phyloP scores from a whole-genome alignment of 35 echinoderm and acorn worm species.

The Ophioderma brevispina region DNA sequence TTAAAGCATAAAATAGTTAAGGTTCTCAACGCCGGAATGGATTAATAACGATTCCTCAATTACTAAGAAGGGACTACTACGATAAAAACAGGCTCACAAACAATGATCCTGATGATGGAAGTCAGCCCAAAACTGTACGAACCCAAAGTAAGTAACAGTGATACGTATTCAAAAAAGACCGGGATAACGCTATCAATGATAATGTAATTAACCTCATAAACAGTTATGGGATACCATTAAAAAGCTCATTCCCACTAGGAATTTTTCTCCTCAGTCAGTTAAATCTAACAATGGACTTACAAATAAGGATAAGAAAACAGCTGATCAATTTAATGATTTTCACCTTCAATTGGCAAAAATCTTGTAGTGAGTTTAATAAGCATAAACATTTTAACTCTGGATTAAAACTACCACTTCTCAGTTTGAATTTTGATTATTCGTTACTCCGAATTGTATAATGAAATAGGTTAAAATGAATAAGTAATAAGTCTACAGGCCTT shows the following conservation, averaged over 20 bases:
- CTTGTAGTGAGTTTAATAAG: not conserved
- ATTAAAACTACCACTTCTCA: not conserved
- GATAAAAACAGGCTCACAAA: not conserved
- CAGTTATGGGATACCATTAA: not conserved
- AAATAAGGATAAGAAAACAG: not conserved
- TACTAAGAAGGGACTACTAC: not conserved
- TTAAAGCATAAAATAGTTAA: not conserved
- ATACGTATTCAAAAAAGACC: not conserved
- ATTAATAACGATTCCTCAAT: not conserved
- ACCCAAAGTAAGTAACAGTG: not conserved
- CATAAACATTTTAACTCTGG: not conserved
- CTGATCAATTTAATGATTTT: slow-evolving; percentile 1
- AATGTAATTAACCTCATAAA: not conserved
- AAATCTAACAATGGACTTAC: not conserved
- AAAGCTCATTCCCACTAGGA: not conserved
- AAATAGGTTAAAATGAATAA: slow-evolving; percentile 3
- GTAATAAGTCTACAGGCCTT: slow-evolving; percentile 27
- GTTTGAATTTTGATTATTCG: not conserved
- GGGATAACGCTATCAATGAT: not conserved
- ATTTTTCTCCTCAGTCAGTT: not conserved
- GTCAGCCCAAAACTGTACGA: not conserved
- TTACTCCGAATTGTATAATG: not conserved
- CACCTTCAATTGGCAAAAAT: not conserved
- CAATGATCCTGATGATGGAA: not conserved
- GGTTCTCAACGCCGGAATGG: slow-evolving; percentile 1